These are phyloP conservation scores for Eospalax fontanierii DNA, from an alignment of 2,797 vertebrate genomes.

Conservation along the genomic window DNA sequence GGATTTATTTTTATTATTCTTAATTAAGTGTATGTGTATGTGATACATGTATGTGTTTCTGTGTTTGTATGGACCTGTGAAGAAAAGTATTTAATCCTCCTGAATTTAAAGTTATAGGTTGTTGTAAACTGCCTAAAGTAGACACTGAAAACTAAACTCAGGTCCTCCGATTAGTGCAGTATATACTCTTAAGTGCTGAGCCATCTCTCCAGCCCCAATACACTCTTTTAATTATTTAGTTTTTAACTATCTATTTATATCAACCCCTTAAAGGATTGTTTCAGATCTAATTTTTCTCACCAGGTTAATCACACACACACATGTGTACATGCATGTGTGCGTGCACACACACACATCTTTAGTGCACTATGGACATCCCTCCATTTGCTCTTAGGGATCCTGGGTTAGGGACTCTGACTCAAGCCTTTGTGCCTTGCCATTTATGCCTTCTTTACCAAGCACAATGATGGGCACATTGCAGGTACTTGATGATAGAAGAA, in stretches of 20 bases:
- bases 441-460: conserved; percentile 46
- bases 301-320: not conserved
- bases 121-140: not conserved
- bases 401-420: not conserved
- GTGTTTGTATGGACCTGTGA: not conserved
- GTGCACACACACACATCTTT: not conserved
- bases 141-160: not conserved
- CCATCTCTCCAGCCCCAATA: not conserved
- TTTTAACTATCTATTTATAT: not conserved
- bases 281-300: conserved; percentile 45
- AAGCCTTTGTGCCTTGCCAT: not conserved
- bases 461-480: not conserved
- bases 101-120: no score
- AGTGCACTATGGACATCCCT: not conserved
- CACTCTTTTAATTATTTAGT: not conserved
- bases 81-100: not conserved
- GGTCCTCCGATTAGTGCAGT: not conserved
- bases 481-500: not conserved
- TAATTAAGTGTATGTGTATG: not conserved
- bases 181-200: not conserved
- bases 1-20: not conserved
- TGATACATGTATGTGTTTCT: not conserved
- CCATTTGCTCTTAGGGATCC: not conserved
- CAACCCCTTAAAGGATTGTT: not conserved
- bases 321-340: not conserved